Base-by-base conservation (phyloP, 2,888 invertebrate genomes). In the Synergus itoensis region DNA sequence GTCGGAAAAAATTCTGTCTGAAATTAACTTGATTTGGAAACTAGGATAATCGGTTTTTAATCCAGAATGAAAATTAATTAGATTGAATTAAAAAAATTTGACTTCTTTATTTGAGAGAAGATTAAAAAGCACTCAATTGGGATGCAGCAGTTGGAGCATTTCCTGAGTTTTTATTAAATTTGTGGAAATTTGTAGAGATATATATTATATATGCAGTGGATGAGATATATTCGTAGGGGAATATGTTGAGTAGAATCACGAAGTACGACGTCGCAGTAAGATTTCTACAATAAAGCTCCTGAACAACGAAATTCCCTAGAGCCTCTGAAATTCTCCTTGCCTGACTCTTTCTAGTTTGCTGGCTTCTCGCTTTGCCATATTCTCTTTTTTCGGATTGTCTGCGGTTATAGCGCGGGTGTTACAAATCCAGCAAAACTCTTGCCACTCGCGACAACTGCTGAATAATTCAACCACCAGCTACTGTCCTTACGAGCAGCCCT, bases 371-470 rank as follows among this genome's bases (percentile, higher is more conserved):
- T 79, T 83, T 79, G 64, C 57, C 80, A 76, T 79, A 77, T 80
- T 78, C 80, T 67, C 67, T 67, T 84, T 84, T 82, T 84, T 81
- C 84, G 83, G 80, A 80, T 79, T 80, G 81, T 81, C 80, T 83
- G 81, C 78, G 82, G 82, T 36, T 82, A 83, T 83, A 21, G 85
- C 87, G 88, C 89, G 88, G 88, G 89, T 88, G 90, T 89, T 91
- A 91, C 91, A 91, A 91, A 91, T 91, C 90, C 89, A 86, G 88
- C 88, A 87, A 91, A 90, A 90, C 89, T 90, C 87, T 86, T 80
- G 80, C 82, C 88, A 89, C 88, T 87, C 86, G 89, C 89, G 90
- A 90, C 88, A 88, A 89, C 88, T 88, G 89, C 89, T 91, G 91
- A 91, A 91, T 91, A 88, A 91, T 91, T 91, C 91, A 91, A 86